Evolutionary conservation across 2,888 invertebrate genomes (phyloP), one percentile per base, ranked within the genome.

Genomic region (Nymphalis urticae): DNA sequence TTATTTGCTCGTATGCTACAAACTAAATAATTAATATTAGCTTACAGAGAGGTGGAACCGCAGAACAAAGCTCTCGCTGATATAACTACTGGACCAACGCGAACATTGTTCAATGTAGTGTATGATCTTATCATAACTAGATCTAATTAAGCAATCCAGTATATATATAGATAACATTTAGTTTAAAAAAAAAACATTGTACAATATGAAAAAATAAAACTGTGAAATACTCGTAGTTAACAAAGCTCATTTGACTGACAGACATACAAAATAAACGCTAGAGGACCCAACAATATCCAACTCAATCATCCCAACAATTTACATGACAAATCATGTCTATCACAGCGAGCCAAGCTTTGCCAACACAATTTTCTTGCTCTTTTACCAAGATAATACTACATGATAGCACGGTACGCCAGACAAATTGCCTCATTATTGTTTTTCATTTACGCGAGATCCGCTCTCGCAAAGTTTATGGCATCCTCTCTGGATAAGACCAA

Each of bases 351-450:
- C 64, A 48, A 54, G 68, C 66, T 66, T 66, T 68, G 64, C 64
- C 68, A 72, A 62, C 61, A 62, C 56, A 71, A 68, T 71, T 64
- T 73, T 66, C 64, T 50, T 66, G 68, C 62, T 61, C 69, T 73
- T 71, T 69, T 68, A 69, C 66, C 56, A 21, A 71, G 71, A 71
- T 73, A 62, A 69, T 64, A 66, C 63, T 66, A 72, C 67, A 67
- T 70, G 70, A 70, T 72, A 68, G 74, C 68, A 61, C 69, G 53
- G 63, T 47, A 54, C 71, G 61, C 64, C 73, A 74, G 80, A 83
- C 79, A 81, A 82, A 84, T 81, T 72, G 79, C 70, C 78, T 80
- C 85, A 81, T 85, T 83, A 83, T 79, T 81, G 82, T 85, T 82
- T 82, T 83, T 82, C 83, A 83, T 85, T 84, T 82, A 81, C 75